Evolutionary conservation across 2,113 vertebrate genomes (phyloP), one percentile per base, ranked within the genome.

Genomic region (Mohoua ochrocephala): DNA sequence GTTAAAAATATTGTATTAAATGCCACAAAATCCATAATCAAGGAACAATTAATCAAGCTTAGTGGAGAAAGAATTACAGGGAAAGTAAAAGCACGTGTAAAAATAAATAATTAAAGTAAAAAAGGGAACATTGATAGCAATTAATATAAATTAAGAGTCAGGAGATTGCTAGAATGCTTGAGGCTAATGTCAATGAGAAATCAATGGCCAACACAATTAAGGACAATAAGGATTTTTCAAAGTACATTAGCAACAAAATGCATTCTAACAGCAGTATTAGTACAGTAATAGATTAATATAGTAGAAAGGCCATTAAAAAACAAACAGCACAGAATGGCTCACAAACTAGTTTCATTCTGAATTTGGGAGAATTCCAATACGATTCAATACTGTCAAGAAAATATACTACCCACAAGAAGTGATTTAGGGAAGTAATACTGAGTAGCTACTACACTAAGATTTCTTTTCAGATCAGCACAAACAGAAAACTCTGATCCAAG

Each of bases 191-290:
- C 93, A 92, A 39, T 86, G 80, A 95, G 83, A 94, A 96, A 96
- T 97, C 96, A 93, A 94, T 95, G 89, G 69, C 69, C 87, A 91
- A 91, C 91, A 89, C 74, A 89, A 94, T 95, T 93, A 95, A 89
- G 74, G 89, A 95, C 95, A 97, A 91, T 79, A 95, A 94, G 80
- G 86, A 96, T 84, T 95, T 93, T 93, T 95, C 93, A 93, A 95
- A 87, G 77, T 95, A 87, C 77, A 94, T 96, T 92, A 96, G 73
- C 41, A 96, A 89, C 61, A 96, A 95, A 95, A 87, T 81, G 69
- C 42, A 31, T 91, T 94, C 61, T 84, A 96, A 91, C 77, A 91
- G 65, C 47, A 94, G 56, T 87, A 91, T 87, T 81, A 94, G 60
- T 89, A 93, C 54, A 79, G 91, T 73, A 95, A 89, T 60, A 95